Conservation (phyloP, 2,113 vertebrate genomes). For the Podilymbus podiceps region DNA sequence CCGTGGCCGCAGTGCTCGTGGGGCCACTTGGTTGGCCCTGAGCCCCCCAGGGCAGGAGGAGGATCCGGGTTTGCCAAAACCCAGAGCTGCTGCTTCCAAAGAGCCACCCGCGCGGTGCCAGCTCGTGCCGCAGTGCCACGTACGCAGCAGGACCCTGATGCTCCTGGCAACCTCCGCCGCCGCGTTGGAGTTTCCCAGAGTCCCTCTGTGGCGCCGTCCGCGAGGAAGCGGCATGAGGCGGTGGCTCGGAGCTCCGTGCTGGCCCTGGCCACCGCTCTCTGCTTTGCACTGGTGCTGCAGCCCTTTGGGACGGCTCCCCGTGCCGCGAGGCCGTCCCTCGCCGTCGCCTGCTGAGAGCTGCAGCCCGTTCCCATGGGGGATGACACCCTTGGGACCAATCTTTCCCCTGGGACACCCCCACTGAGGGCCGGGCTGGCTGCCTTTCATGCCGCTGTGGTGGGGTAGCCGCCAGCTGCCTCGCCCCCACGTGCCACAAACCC, state of each 20-base stretch:
- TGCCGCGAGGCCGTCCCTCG: rapidly evolving
- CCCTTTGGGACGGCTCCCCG: background rate
- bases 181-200: background rate
- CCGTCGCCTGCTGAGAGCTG: background rate
- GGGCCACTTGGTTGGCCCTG: no score
- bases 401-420: background rate
- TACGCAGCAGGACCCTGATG: background rate
- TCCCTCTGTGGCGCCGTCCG: rapidly evolving
- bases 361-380: background rate
- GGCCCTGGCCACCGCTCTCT: rapidly evolving
- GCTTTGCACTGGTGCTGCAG: background rate
- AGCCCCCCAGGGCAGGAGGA: no score
- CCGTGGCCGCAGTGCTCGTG: no score
- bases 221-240: no score
- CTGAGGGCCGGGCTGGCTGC: rapidly evolving
- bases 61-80: background rate
- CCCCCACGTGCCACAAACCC: no score
- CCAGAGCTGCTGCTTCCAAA: background rate
- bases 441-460: rapidly evolving
- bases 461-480: no score
- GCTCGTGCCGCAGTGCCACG: background rate
- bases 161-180: background rate
- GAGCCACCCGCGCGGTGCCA: background rate
- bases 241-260: background rate
- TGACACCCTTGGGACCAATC: background rate